Percentiles rank a stretch among this genome's conserved stretches.
phyloP scores from a whole-genome alignment of 2,797 vertebrate genomes.

The Moxostoma hubbsi region DNA sequence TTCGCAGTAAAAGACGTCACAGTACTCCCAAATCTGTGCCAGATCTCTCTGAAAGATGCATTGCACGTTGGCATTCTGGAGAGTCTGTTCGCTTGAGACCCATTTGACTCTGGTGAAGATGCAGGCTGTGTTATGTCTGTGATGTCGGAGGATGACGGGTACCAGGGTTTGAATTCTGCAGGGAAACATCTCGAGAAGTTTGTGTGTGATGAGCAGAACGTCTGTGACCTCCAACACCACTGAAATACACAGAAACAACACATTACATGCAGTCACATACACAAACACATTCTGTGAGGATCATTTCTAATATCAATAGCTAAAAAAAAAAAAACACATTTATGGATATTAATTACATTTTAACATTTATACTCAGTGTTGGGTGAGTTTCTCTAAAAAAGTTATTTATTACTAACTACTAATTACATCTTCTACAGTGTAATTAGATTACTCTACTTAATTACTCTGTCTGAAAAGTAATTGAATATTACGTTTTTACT shows the following conservation, averaged over 20 bases:
- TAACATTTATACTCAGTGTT: no score
- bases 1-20: slow-evolving; percentile 87
- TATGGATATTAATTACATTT: no score
- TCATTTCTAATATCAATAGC: no score
- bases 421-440: no score
- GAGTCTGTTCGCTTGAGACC: slow-evolving; percentile 74
- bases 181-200: slow-evolving; percentile 83
- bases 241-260: slow-evolving; percentile 77
- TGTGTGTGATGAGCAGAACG: slow-evolving; percentile 79
- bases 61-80: slow-evolving; percentile 86
- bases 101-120: slow-evolving; percentile 84
- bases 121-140: slow-evolving; percentile 73
- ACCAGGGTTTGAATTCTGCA: slow-evolving; percentile 87
- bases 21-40: slow-evolving; percentile 91
- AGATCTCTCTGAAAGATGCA: slow-evolving; percentile 86
- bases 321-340: no score
- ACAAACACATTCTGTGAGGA: background rate
- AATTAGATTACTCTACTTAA: no score
- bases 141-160: slow-evolving; percentile 67
- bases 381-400: no score
- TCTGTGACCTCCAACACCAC: slow-evolving; percentile 65
- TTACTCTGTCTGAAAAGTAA: no score
- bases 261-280: background rate
- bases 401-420: no score
- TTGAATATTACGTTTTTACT: no score